These are phyloP conservation scores for Calyptomena viridis DNA, from an alignment of 2,113 vertebrate species.

Conservation along the genomic window DNA sequence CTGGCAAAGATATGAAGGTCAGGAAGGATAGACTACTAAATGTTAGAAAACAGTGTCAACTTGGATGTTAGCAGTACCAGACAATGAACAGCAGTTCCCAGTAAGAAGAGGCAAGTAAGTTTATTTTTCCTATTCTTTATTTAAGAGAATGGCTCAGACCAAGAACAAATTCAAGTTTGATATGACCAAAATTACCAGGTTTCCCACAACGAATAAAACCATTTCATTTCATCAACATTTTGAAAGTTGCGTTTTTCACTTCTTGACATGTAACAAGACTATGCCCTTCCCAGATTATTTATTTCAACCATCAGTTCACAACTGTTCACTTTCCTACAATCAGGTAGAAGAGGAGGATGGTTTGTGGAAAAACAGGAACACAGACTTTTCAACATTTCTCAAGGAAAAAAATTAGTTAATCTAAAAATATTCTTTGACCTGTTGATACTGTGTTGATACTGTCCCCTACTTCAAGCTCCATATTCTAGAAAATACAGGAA, in stretches of 20 bases:
- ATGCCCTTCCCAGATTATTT: neutral
- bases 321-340: neutral
- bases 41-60: neutral
- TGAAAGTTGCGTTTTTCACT: neutral
- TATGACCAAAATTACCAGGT: neutral
- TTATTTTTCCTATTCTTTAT: neutral
- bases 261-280: neutral
- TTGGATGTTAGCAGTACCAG: neutral
- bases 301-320: neutral
- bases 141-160: neutral
- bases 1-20: neutral
- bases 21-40: neutral
- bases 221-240: neutral
- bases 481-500: neutral
- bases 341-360: neutral
- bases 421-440: neutral
- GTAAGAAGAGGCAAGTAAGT: neutral
- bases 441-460: neutral
- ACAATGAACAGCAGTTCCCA: neutral
- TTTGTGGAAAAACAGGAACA: neutral
- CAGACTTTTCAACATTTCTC: neutral
- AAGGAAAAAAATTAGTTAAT: neutral
- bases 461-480: neutral
- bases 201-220: neutral
- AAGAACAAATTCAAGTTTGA: neutral